A percentile compares a stretch with the other conserved stretches of the same genome.
phyloP scores from a whole-genome alignment of 2,797 vertebrate genomes.

The Eremophila alpestris region DNA sequence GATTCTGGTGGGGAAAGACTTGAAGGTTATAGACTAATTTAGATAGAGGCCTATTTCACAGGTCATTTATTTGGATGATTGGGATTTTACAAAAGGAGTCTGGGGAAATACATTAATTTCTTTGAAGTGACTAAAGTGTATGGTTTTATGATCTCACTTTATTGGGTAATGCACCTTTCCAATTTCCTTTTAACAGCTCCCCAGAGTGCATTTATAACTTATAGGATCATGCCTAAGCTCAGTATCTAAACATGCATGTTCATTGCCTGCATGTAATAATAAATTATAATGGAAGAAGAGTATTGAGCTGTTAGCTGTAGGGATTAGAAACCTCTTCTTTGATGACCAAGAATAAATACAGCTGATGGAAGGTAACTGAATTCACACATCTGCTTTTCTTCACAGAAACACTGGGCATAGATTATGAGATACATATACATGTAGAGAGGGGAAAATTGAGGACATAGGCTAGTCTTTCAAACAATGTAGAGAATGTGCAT shows the following conservation, averaged over 20 bases:
- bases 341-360: neutral
- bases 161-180: neutral
- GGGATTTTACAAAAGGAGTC: slow-evolving; percentile 14
- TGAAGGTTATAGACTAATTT: slow-evolving; percentile 41
- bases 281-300: neutral
- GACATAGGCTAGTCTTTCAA: neutral
- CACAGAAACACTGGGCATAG: neutral
- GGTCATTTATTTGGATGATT: slow-evolving; percentile 52
- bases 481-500: neutral
- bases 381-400: neutral
- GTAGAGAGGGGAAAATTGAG: neutral
- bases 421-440: neutral
- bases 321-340: neutral
- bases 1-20: neutral
- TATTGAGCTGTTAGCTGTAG: neutral
- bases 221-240: neutral
- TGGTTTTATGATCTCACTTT: neutral
- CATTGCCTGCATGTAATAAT: neutral
- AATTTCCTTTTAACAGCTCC: neutral
- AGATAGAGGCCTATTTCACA: slow-evolving; percentile 56
- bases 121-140: neutral
- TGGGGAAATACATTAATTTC: slow-evolving; percentile 17
- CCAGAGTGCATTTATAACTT: neutral
- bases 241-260: neutral
- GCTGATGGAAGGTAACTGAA: neutral